Evolutionary conservation across 2,888 invertebrate species (phyloP), one percentile per base, ranked within the genome.

Genomic region (Cryptus viduatorius): DNA sequence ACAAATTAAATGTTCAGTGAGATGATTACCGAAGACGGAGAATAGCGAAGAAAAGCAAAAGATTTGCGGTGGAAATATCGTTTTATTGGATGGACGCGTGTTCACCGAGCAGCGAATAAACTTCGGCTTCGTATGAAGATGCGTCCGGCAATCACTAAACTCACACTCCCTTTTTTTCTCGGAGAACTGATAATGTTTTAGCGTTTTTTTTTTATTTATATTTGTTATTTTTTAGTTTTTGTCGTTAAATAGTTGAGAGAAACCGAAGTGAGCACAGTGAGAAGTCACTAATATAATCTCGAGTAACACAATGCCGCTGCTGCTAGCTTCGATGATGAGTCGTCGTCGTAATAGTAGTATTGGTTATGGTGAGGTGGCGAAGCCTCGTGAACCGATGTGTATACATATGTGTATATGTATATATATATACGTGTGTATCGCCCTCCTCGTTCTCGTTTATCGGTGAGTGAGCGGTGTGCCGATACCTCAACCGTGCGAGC

Each of bases 401-500:
- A 69, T 78, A 81, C 83, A 83, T 83, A 24, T 79, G 83, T 75
- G 48, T 73, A 50, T 31, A 24, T 10, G n/a, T 53, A 4, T 71
- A 37, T 59, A 31, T 50, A 53, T 67, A 72, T 37, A 37, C 67
- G 46, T 68, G 46, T 78, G 64, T 82, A 73, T 61, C 59, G 68
- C 64, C 71, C 73, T 78, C 78, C 68, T 37, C 73, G 64, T 81
- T 64, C 56, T 68, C 68, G 81, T 81, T 84, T 78, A 73, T 84
- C 81, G 84, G 81, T 78, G 78, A 72, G 82, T 67, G 71, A 72
- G 72, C 69, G 71, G 82, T 82, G 77, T 44, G 53, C 72, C 64
- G 84, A 84, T 81, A 84, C 84, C 84, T 81, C 84, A 84, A 31
- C 78, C 61, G 80, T 53, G 77, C 68, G 68, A 44, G 73, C 42